These are phyloP conservation scores for Rhagophthalmus giganteus DNA, from an alignment of 2,888 invertebrate genomes.

Conservation along the genomic window DNA sequence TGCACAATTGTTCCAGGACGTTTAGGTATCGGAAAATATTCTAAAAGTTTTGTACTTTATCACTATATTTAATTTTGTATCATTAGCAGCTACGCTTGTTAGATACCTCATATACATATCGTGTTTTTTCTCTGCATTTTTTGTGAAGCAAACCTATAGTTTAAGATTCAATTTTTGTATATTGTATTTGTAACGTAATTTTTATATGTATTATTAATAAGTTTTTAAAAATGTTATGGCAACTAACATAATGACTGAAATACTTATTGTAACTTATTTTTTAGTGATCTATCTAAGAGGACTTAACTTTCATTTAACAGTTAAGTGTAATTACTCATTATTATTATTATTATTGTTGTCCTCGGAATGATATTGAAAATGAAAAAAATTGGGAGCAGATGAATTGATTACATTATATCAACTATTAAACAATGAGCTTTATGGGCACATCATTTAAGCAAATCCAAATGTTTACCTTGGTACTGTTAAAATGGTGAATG, in stretches of 20 bases:
- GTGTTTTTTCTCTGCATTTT: conserved; percentile 19
- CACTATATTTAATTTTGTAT: conserved; percentile 27
- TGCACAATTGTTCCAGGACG: conserved; percentile 26
- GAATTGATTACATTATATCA: conserved; percentile 13
- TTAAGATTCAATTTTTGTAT: conserved; percentile 18
- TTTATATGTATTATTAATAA: conserved; percentile 12
- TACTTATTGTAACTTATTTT: conserved; percentile 20
- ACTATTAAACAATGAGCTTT: conserved; percentile 4
- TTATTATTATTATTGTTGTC: not conserved
- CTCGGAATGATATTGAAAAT: not conserved
- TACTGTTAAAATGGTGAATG: conserved; percentile 12
- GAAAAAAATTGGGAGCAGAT: conserved; percentile 10
- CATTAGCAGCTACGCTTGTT: conserved; percentile 29
- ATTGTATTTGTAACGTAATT: conserved; percentile 7
- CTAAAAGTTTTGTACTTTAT: conserved; percentile 30
- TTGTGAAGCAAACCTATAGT: conserved; percentile 15
- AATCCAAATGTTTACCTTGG: conserved; percentile 19
- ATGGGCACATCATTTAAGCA: conserved; percentile 12
- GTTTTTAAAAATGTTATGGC: conserved; percentile 21
- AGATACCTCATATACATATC: conserved; percentile 31
- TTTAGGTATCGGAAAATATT: conserved; percentile 26
- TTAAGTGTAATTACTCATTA: too few species aligned
- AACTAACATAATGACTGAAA: conserved; percentile 29
- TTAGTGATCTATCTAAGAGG: conserved; percentile 7
- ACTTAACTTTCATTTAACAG: too few species aligned